These are phyloP conservation scores for Herpetotheres cachinnans DNA, from an alignment of 2,113 vertebrate genomes.

Conservation along the genomic window DNA sequence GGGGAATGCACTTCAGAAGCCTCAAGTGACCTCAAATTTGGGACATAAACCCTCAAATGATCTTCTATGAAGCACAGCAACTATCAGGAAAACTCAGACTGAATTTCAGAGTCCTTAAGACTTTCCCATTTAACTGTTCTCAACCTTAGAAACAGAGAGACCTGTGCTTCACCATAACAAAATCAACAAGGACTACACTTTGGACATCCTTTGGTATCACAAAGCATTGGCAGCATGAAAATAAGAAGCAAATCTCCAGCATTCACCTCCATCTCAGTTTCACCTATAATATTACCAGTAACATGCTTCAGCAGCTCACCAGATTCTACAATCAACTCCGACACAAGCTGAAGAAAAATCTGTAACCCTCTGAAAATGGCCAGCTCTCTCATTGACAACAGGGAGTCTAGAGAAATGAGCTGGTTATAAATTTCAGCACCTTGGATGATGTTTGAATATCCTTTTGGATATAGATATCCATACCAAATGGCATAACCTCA, in stretches of 20 bases:
- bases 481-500: not conserved
- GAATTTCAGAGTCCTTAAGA: not conserved
- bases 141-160: not conserved
- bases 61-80: not conserved
- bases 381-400: not conserved
- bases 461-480: not conserved
- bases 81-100: not conserved
- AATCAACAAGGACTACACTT: not conserved
- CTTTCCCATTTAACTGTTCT: not conserved
- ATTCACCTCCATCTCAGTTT: not conserved
- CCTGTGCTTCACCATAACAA: not conserved
- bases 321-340: not conserved
- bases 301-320: not conserved
- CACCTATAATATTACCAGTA: not conserved
- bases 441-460: not conserved
- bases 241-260: not conserved
- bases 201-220: not conserved
- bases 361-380: not conserved
- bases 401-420: not conserved
- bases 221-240: not conserved
- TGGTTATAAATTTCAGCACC: not conserved
- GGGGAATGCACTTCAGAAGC: not conserved
- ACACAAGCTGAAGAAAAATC: not conserved
- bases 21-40: not conserved
- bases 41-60: not conserved